A percentile compares a stretch with the other conserved stretches of the same genome.
Evolutionary conservation across 2,797 vertebrate species (phyloP).

Genomic region (Sebastiscus albofasciatus): DNA sequence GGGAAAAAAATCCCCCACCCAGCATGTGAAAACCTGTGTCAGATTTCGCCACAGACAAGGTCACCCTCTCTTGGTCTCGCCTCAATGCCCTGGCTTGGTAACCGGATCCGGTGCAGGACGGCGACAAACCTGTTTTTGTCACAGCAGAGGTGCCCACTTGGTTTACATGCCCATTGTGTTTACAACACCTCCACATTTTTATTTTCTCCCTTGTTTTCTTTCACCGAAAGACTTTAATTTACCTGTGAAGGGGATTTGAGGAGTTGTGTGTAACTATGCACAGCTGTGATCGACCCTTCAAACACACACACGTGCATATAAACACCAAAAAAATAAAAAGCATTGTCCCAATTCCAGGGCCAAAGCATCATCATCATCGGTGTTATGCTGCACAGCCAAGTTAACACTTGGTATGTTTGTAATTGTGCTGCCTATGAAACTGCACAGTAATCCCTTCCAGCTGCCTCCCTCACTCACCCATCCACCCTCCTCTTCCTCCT

Average conservation of each 20-base stretch:
- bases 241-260: conserved; percentile 16
- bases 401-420: conserved; percentile 78
- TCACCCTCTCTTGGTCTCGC: conserved; percentile 74
- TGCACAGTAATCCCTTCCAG: conserved; percentile 80
- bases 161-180: conserved; percentile 60
- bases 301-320: conserved; percentile 9
- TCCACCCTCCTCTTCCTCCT: conserved; percentile 55
- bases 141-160: conserved; percentile 55
- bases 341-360: conserved; percentile 50
- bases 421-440: conserved; percentile 78
- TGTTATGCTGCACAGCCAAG: conserved; percentile 70
- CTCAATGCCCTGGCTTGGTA: conserved; percentile 62
- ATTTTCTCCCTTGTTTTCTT: neutral
- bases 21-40: conserved; percentile 80
- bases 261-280: conserved; percentile 22
- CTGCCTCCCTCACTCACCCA: conserved; percentile 77
- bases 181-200: conserved; percentile 36
- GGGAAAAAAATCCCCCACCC: conserved; percentile 67
- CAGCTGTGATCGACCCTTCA: conserved; percentile 38
- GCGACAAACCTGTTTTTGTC: conserved; percentile 74
- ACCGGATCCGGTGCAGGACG: conserved; percentile 61
- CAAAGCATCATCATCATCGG: conserved; percentile 56
- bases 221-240: conserved; percentile 21
- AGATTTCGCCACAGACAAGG: conserved; percentile 79
- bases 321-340: conserved; percentile 8